Base-by-base conservation (phyloP, 2,797 vertebrate species). In the Etheostoma nigrum region DNA sequence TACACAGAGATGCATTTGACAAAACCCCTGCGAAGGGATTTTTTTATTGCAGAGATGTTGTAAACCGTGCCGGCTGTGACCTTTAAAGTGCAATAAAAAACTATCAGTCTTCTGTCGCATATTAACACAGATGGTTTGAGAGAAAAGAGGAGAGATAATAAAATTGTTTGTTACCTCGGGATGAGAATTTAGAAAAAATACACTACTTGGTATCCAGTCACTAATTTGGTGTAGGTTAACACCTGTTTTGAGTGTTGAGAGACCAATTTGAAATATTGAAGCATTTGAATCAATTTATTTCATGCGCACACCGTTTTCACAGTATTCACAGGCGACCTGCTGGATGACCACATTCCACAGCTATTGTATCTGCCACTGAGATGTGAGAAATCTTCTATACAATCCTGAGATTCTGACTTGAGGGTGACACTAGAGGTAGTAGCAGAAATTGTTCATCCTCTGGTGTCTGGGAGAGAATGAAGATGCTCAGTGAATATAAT, bases 11-110 rank as follows among this genome's bases (percentile, higher is more conserved):
- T 36, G 27, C 25, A 75, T 68, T 75, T 45, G 30, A 74, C 23
- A 60, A n/a, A 68, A 69, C 15, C 27, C 61, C 58, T 59, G 15
- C 16, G 60, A 47, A 73, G 42, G 47, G 47, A 73, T 58, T 59
- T 73, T 54, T 76, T 19, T 40, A 21, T 52, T 19, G 4, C 45
- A 54, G 61, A 61, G 30, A 67, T 60, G 61, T 61, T 61, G 27
- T 71, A 52, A 69, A 75, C 13, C 25, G 52, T 58, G 25, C 40
- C 72, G 65, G 58, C 55, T 69, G 55, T 58, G 70, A 79, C 73
- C 62, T 82, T 79, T 79, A 27, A 79, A 81, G 36, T 60, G 30
- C 36, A 61, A 64, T 57, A 5, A 64, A 60, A 82, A 25, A 6
- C n/a, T 8, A 14, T 72, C 21, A 27, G 42, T 79, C 18, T 27